A percentile compares a stretch with the other conserved stretches of the same genome.
These are phyloP conservation scores for Acanthoscelides obtectus DNA, from an alignment of 2,888 invertebrate species.

Conservation along the genomic window DNA sequence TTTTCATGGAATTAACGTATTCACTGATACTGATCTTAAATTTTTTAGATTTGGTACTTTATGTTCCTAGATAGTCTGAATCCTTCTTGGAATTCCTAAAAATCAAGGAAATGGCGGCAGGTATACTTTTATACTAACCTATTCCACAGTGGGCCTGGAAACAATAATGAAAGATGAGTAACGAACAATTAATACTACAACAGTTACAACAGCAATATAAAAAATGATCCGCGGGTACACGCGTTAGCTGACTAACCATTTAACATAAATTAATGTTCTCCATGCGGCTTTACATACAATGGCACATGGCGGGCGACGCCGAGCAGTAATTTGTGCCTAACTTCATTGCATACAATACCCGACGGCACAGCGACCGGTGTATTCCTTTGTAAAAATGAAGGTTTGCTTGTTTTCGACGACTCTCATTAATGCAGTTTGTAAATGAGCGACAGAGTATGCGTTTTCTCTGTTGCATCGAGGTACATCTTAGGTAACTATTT, in stretches of 20 bases:
- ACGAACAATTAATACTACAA: neutral
- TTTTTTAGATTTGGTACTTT: too few species aligned
- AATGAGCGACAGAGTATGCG: neutral
- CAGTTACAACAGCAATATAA: neutral
- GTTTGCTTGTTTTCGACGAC: neutral
- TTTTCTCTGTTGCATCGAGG: neutral
- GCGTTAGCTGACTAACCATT: conserved; percentile 15
- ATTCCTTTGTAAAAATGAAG: neutral
- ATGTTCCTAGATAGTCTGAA: too few species aligned
- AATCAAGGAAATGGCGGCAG: too few species aligned
- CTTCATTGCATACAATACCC: conserved; percentile 23
- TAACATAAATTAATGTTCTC: conserved; percentile 18
- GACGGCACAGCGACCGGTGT: neutral
- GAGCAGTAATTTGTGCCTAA: conserved; percentile 16
- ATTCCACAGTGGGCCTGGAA: too few species aligned
- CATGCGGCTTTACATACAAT: conserved; percentile 24
- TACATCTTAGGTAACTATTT: neutral
- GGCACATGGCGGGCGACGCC: conserved; percentile 12
- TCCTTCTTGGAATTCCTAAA: too few species aligned
- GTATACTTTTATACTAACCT: too few species aligned
- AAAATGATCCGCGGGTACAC: conserved; percentile 10
- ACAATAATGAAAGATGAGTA: neutral
- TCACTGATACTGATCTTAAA: too few species aligned
- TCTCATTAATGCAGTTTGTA: neutral
- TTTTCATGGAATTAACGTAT: too few species aligned